phyloP scores from a whole-genome alignment of 1,140 invertebrate species.

The Lucilia cuprina region DNA sequence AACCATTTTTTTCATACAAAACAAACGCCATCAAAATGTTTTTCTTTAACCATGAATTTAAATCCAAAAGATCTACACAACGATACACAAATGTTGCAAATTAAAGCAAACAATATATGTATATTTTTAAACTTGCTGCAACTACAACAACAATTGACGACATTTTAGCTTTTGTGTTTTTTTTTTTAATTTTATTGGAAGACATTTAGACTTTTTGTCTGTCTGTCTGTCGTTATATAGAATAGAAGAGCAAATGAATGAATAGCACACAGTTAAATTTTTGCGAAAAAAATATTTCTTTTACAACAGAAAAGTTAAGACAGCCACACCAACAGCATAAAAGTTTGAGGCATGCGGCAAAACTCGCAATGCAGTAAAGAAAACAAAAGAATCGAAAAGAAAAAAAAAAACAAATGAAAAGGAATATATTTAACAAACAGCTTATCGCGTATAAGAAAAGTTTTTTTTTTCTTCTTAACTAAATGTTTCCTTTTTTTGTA shows the following conservation, averaged over 20 bases:
- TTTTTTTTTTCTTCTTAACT: background rate
- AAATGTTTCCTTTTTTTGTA: background rate
- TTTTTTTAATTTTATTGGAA: background rate
- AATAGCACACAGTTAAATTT: too few species aligned
- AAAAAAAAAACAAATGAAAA: background rate
- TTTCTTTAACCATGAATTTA: background rate
- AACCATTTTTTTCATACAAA: background rate
- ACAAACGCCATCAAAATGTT: background rate
- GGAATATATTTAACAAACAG: background rate
- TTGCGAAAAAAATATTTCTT: too few species aligned
- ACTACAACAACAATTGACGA: slow-evolving; percentile 15
- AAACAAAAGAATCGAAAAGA: background rate
- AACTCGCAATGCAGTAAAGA: background rate
- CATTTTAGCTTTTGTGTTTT: slow-evolving; percentile 32
- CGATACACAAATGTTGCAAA: background rate
- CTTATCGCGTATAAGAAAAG: slow-evolving; percentile 28
- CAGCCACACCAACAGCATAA: background rate
- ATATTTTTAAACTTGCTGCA: background rate
- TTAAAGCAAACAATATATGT: background rate
- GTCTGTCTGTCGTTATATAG: background rate
- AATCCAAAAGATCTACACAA: background rate
- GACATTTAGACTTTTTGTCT: background rate
- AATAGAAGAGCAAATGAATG: background rate
- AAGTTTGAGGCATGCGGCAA: background rate
- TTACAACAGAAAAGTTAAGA: too few species aligned